Evolutionary conservation across 2,797 vertebrate species (phyloP).

Genomic region (Phoebastria nigripes): DNA sequence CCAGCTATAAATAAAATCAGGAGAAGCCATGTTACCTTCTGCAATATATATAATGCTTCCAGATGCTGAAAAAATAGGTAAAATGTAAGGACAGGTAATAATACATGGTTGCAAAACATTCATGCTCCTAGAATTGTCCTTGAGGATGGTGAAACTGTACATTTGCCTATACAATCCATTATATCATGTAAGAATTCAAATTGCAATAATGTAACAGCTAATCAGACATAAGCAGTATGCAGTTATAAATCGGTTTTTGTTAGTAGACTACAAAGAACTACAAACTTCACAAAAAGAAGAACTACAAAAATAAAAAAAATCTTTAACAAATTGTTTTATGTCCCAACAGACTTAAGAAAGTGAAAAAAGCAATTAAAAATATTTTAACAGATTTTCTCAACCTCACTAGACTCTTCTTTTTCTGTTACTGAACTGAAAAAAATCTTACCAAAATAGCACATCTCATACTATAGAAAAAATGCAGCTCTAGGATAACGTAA

Average conservation of each 20-base stretch:
- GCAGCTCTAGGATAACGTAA: accelerated
- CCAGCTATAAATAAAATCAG: background rate
- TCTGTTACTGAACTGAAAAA: background rate
- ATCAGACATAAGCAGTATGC: background rate
- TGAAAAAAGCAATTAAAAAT: background rate
- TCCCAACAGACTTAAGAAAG: background rate
- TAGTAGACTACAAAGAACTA: background rate
- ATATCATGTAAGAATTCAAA: background rate
- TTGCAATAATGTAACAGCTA: background rate
- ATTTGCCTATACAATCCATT: background rate
- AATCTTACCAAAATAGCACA: background rate
- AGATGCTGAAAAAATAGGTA: background rate
- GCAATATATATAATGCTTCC: background rate
- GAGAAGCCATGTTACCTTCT: background rate
- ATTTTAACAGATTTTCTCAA: background rate
- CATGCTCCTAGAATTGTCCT: background rate
- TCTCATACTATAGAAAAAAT: background rate
- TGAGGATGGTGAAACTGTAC: background rate
- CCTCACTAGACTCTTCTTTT: background rate
- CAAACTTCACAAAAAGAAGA: background rate
- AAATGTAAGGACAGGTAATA: background rate
- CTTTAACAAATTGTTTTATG: background rate
- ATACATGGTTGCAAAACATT: background rate
- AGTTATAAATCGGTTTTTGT: background rate
- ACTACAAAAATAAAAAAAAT: background rate